Evolutionary conservation across 2,113 vertebrate species (phyloP).

Genomic region (Ginglymostoma cirratum): DNA sequence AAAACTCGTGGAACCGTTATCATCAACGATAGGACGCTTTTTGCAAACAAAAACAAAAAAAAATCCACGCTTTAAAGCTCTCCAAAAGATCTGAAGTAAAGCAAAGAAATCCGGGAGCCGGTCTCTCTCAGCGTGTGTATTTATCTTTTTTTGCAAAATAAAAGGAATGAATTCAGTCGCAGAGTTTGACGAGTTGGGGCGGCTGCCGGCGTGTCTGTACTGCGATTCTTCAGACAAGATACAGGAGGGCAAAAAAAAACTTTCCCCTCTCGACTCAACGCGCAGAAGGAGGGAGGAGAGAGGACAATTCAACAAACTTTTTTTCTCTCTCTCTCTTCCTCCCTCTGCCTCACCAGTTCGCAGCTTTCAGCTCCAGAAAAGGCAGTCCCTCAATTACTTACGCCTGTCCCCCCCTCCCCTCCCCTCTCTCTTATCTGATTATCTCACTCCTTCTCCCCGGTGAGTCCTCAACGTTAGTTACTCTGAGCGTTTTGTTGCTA

Average conservation of each 20-base stretch:
- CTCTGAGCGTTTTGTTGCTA: neutral
- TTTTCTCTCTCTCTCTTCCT: neutral
- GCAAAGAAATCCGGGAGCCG: neutral
- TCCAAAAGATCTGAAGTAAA: neutral
- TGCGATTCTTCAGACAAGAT: slow-evolving; percentile 24
- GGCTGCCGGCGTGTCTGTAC: neutral
- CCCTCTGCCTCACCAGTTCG: neutral
- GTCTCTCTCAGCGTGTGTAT: neutral
- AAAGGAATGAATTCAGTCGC: neutral
- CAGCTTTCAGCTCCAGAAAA: neutral
- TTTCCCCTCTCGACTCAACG: neutral
- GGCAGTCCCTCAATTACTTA: neutral
- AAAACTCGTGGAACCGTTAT: slow-evolving; percentile 24
- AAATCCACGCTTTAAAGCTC: neutral
- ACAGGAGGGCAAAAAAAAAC: neutral
- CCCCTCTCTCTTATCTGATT: neutral
- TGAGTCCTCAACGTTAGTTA: slow-evolving; percentile 1
- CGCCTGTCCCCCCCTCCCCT: neutral
- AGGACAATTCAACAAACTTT: neutral
- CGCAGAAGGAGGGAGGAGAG: neutral
- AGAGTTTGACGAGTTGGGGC: slow-evolving; percentile 23
- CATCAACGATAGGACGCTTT: neutral
- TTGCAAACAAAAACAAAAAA: neutral
- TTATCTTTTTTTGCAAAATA: neutral
- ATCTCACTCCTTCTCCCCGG: neutral